A percentile compares a stretch with the other conserved stretches of the same genome.
These are phyloP conservation scores for Noctua janthe DNA, from an alignment of 2,888 invertebrate genomes.

Conservation along the genomic window DNA sequence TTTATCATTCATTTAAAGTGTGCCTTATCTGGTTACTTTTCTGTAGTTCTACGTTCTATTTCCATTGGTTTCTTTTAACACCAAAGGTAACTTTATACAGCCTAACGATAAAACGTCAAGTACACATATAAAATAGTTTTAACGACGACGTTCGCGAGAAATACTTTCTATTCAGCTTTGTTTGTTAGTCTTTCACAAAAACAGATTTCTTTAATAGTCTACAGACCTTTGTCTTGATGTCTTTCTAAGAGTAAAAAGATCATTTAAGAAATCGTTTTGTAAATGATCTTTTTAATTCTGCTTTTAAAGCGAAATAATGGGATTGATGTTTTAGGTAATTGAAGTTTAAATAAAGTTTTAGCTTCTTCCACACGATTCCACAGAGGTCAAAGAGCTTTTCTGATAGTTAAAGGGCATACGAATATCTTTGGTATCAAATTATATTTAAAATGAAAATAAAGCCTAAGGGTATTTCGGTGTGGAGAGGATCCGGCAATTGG, in stretches of 20 bases:
- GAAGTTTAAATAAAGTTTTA: conserved; percentile 13
- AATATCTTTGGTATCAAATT: conserved; percentile 11
- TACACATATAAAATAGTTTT: conserved; percentile 64
- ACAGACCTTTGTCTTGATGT: conserved; percentile 34
- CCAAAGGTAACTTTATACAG: conserved; percentile 55
- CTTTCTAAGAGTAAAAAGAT: conserved; percentile 22
- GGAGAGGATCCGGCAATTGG: no score
- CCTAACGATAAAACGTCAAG: conserved; percentile 62
- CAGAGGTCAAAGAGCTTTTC: neutral
- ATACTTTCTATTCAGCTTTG: conserved; percentile 57
- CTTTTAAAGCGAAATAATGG: conserved; percentile 21
- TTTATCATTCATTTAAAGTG: neutral
- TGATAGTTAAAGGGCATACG: conserved; percentile 13
- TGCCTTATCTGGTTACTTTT: conserved; percentile 9
- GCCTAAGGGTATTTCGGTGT: conserved; percentile 5
- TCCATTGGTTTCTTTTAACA: conserved; percentile 42
- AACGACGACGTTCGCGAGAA: conserved; percentile 52
- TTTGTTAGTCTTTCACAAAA: conserved; percentile 46
- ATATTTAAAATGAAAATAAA: neutral
- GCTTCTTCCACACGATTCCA: conserved; percentile 2
- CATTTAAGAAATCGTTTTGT: conserved; percentile 2
- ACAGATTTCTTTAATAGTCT: conserved; percentile 50
- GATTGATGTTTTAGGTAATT: conserved; percentile 28
- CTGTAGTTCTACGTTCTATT: conserved; percentile 30
- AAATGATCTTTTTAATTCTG: conserved; percentile 25